Evolutionary conservation across 64 coral and sea anemone genomes (phyloP).

Genomic region (Cladopsammia gracilis): DNA sequence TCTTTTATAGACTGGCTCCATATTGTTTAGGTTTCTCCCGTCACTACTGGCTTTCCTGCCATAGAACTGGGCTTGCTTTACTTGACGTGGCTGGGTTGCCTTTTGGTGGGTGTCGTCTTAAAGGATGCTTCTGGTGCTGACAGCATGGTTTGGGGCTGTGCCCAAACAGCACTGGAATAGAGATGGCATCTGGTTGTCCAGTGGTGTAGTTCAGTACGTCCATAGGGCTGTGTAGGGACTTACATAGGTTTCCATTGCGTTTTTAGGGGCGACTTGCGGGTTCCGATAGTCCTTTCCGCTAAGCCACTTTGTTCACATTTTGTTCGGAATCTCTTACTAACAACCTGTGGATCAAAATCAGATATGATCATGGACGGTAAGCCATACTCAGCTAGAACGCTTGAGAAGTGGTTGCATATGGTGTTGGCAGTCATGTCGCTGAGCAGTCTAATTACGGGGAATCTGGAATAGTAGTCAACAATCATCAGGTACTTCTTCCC

Average conservation of each 20-base stretch:
- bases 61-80: slow-evolving; percentile 52
- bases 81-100: slow-evolving; percentile 28
- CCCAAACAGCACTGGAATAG: slow-evolving; percentile 69
- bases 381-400: no score
- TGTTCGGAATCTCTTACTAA: slow-evolving; percentile 17
- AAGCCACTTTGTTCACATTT: slow-evolving; percentile 62
- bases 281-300: slow-evolving; percentile 60
- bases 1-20: slow-evolving; percentile 40
- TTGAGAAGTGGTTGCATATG: no score
- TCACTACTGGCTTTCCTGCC: slow-evolving; percentile 27
- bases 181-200: not conserved
- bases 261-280: slow-evolving; percentile 44
- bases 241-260: slow-evolving; percentile 49
- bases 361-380: not conserved
- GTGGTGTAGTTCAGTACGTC: slow-evolving; percentile 65
- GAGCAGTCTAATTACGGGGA: no score
- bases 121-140: not conserved
- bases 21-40: slow-evolving; percentile 13
- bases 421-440: no score
- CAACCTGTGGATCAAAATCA: not conserved
- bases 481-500: no score
- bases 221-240: slow-evolving; percentile 66
- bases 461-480: no score
- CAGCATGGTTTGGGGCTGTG: slow-evolving; percentile 44
- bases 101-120: slow-evolving; percentile 25